These are phyloP conservation scores for Prorops nasuta DNA, from an alignment of 1,140 invertebrate genomes.

Conservation along the genomic window DNA sequence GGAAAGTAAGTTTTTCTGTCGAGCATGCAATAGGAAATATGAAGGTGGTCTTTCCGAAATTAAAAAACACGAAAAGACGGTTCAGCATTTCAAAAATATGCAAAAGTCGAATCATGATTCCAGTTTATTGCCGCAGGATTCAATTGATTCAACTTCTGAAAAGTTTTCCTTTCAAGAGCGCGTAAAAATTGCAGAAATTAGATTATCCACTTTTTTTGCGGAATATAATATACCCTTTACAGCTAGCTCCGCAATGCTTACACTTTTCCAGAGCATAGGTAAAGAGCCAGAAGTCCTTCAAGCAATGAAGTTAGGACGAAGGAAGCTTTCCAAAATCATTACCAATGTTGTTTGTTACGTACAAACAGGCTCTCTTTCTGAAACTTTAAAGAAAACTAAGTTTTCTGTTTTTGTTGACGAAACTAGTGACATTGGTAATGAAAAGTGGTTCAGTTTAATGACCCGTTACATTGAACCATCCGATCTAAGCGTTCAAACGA, in stretches of 20 bases:
- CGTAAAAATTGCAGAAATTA: neutral
- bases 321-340: neutral
- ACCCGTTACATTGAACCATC: conserved; percentile 5
- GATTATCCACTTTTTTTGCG: neutral
- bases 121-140: no score
- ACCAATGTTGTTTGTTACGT: neutral
- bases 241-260: neutral
- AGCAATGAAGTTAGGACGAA: neutral
- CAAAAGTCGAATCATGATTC: no score
- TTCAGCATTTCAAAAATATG: no score
- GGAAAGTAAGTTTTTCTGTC: no score
- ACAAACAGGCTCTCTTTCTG: neutral
- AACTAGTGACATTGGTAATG: no score
- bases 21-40: no score
- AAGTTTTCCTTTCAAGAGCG: neutral
- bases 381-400: no score
- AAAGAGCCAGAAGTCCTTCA: neutral
- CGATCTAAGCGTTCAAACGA: neutral
- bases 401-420: conserved; percentile 11
- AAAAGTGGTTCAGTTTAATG: no score
- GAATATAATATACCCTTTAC: neutral
- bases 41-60: no score
- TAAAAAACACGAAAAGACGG: no score
- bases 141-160: no score
- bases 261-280: neutral